These are phyloP conservation scores for Ursus arctos DNA, from an alignment of 2,113 vertebrate species.

Conservation along the genomic window DNA sequence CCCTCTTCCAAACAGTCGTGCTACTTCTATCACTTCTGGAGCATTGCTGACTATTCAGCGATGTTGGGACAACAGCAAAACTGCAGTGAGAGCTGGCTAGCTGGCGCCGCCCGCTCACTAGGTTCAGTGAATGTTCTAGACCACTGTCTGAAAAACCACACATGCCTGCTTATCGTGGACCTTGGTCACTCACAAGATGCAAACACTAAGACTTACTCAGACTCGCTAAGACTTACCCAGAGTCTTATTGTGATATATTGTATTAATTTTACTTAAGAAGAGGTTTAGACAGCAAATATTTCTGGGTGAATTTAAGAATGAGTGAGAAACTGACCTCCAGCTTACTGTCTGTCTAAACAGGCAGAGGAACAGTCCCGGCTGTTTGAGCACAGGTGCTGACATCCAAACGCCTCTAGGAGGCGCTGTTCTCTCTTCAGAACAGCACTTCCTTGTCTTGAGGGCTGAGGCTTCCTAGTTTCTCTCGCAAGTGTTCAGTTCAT, in stretches of 20 bases:
- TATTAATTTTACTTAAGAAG: background rate
- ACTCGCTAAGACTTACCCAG: background rate
- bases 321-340: background rate
- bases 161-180: background rate
- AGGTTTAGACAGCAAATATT: background rate
- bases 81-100: no score
- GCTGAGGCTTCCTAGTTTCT: background rate
- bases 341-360: background rate
- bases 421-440: background rate
- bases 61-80: no score
- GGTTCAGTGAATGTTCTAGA: no score
- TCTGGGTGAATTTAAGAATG: background rate
- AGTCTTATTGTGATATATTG: background rate
- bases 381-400: background rate
- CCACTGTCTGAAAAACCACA: background rate
- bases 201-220: background rate
- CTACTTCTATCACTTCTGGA: background rate
- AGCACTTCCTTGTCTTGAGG: background rate
- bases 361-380: fast-evolving
- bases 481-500: background rate
- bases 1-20: background rate
- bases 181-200: background rate
- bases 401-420: background rate
- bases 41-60: background rate
- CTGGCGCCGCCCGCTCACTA: background rate